Percentiles rank a stretch among this genome's conserved stretches.
phyloP scores from a whole-genome alignment of 37 sponge, comb jelly and placozoan species.

The Crambe crambe region DNA sequence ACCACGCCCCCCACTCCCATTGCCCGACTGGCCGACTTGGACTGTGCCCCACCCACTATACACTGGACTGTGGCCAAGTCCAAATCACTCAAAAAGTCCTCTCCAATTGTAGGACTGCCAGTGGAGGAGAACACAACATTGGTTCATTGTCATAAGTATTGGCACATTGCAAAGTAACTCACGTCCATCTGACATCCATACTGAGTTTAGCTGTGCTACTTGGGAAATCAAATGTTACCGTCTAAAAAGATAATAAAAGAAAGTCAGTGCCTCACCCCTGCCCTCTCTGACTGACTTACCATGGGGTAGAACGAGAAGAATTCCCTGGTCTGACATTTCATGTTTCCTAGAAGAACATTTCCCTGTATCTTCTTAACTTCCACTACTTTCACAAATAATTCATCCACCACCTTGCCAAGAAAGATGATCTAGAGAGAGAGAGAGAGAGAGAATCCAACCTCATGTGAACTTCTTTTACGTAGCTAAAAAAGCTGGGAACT shows the following conservation, averaged over 20 bases:
- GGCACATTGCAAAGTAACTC: neutral
- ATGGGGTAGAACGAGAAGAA: conserved; percentile 74
- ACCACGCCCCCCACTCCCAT: conserved; percentile 17
- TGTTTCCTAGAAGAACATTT: conserved; percentile 43
- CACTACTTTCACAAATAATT: conserved; percentile 64
- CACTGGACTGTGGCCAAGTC: conserved; percentile 35
- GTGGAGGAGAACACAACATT: neutral
- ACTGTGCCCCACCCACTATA: conserved; percentile 34
- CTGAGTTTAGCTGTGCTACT: conserved; percentile 34
- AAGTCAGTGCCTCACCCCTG: neutral
- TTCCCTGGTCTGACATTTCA: conserved; percentile 68
- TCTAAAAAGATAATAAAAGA: neutral
- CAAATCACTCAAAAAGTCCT: conserved; percentile 66
- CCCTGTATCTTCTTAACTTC: conserved; percentile 72
- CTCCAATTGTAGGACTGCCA: conserved; percentile 58
- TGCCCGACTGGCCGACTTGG: conserved; percentile 22
- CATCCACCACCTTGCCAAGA: conserved; percentile 65
- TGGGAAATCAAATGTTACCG: conserved; percentile 32
- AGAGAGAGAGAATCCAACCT: no score
- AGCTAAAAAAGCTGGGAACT: conserved; percentile 11
- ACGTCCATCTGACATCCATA: conserved; percentile 69
- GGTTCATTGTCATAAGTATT: neutral
- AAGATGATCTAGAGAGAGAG: conserved; percentile 60
- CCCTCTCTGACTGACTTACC: conserved; percentile 4
- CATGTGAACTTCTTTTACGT: neutral